phyloP scores from a whole-genome alignment of 2,113 vertebrate genomes.

The Stictonetta naevosa region DNA sequence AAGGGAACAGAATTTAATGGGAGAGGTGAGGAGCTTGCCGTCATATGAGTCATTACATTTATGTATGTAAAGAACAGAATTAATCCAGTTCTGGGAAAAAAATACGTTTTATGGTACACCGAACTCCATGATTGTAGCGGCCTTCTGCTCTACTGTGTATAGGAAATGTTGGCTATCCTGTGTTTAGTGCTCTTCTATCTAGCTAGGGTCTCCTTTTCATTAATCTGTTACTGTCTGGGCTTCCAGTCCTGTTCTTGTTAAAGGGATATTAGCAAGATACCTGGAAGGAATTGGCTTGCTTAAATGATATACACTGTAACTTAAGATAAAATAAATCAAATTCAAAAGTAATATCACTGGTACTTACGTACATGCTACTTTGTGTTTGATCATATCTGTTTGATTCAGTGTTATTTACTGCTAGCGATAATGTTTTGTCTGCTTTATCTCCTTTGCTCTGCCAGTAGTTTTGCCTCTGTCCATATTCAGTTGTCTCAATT shows the following conservation, averaged over 20 bases:
- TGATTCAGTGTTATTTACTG: slow-evolving; percentile 40
- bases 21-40: background rate
- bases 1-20: background rate
- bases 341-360: slow-evolving; percentile 28
- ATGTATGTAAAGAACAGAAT: background rate
- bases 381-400: slow-evolving; percentile 35
- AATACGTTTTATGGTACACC: background rate
- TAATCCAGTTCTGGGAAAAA: background rate
- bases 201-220: background rate
- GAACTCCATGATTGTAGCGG: background rate
- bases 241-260: slow-evolving; percentile 6
- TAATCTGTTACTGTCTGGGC: slow-evolving; percentile 12
- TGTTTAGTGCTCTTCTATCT: background rate
- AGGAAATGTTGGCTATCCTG: background rate
- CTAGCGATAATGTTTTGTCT: slow-evolving; percentile 51
- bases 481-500: slow-evolving; percentile 21
- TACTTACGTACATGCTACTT: slow-evolving; percentile 34
- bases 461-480: slow-evolving; percentile 26
- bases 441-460: slow-evolving; percentile 48
- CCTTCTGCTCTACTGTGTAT: background rate
- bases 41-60: background rate
- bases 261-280: slow-evolving; percentile 31
- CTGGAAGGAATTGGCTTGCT: slow-evolving; percentile 37
- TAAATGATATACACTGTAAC: slow-evolving; percentile 1
- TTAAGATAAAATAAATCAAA: slow-evolving; percentile 65